Percentiles rank a stretch among this genome's conserved stretches.
Evolutionary conservation across 2,113 vertebrate genomes (phyloP).

Genomic region (Synchiropus splendidus): DNA sequence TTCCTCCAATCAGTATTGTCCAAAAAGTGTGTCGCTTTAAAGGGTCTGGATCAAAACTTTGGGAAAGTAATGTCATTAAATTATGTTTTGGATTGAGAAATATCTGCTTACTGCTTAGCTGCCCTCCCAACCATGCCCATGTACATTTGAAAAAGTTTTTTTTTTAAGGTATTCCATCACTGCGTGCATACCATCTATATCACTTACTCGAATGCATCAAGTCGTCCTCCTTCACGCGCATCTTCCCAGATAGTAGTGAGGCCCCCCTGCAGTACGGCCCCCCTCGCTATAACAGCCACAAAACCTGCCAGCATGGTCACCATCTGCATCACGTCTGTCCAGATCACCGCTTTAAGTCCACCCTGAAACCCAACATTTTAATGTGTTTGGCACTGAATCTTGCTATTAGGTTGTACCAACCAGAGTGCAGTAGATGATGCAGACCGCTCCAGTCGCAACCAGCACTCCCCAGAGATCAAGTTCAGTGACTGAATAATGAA

Average conservation of each 20-base stretch:
- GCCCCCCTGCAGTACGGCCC: conserved; percentile 61
- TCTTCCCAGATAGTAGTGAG: conserved; percentile 63
- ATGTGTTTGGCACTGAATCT: too few relatives aligned
- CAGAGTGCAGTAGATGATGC: conserved; percentile 74
- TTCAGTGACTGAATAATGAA: conserved; percentile 60
- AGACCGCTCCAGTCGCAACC: conserved; percentile 67
- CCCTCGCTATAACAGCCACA: conserved; percentile 65
- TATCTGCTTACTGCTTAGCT: not conserved
- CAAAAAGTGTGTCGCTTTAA: conserved; percentile 70
- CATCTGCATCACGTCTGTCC: conserved; percentile 76
- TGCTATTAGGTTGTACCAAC: conserved; percentile 46
- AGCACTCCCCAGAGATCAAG: conserved; percentile 73
- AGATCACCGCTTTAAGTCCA: conserved; percentile 73
- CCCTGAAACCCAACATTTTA: conserved; percentile 46
- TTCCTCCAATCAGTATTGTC: conserved; percentile 65
- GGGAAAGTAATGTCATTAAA: not conserved
- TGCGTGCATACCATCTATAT: not conserved
- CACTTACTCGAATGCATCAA: conserved; percentile 63
- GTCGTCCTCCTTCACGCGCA: conserved; percentile 52
- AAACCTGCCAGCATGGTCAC: conserved; percentile 70
- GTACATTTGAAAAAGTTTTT: too few relatives aligned
- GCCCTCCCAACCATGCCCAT: not conserved
- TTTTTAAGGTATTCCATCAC: not conserved
- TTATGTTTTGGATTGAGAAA: too few relatives aligned
- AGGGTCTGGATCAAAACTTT: conserved; percentile 70